Conservation (phyloP, 2,797 vertebrate species). For the Tokudaia tokunoshimensis region DNA sequence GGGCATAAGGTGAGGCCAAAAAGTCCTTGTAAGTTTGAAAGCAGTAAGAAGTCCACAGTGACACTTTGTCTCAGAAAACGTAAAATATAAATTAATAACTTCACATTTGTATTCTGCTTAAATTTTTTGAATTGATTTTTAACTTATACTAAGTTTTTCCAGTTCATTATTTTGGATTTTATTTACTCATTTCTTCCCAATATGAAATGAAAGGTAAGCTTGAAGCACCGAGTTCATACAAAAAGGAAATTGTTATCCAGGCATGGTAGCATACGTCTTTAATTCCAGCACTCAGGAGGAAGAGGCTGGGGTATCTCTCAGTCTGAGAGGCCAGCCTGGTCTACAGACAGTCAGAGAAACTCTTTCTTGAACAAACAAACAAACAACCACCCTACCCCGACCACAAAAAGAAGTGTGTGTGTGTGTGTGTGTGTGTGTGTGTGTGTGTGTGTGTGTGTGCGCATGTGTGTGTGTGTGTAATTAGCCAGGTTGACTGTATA, state of each 20-base stretch:
- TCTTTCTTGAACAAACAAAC: not conserved
- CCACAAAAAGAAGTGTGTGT: not conserved
- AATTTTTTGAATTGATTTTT: slow-evolving; percentile 41
- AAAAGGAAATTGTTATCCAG: slow-evolving; percentile 16
- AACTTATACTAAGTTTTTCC: not conserved
- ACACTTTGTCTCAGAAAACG: not conserved
- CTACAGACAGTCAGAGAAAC: not conserved
- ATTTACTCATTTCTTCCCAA: slow-evolving; percentile 20
- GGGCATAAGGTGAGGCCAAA: not conserved
- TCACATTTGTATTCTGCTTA: slow-evolving; percentile 19
- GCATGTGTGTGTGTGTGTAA: no score
- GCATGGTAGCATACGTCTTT: not conserved
- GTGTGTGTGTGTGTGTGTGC: not conserved
- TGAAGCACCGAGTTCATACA: not conserved
- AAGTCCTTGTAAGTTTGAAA: not conserved
- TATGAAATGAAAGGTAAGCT: slow-evolving; percentile 24
- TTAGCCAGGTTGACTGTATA: not conserved
- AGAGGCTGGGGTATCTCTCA: not conserved
- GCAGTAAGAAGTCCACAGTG: not conserved
- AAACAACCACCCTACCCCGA: not conserved
- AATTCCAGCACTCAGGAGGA: not conserved
- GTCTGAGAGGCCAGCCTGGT: not conserved
- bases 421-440: not conserved
- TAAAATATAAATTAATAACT: not conserved
- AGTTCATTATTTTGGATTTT: not conserved